These are phyloP conservation scores for Drosophila dives DNA, from an alignment of 2,888 invertebrate species.

Conservation along the genomic window DNA sequence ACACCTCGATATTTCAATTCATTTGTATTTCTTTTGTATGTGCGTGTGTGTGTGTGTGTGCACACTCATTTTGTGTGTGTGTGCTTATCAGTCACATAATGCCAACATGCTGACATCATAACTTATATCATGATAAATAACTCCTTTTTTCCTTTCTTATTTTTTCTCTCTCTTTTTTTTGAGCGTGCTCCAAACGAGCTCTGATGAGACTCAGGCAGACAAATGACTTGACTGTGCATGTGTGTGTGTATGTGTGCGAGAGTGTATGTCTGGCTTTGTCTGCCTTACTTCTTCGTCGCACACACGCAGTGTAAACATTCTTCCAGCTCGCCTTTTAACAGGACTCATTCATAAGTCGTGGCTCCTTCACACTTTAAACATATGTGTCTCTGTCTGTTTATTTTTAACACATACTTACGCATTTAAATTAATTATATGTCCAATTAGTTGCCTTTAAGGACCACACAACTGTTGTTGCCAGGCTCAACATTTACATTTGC, in stretches of 20 bases:
- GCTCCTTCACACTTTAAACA: constrained; percentile 11
- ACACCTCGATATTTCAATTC: constrained; percentile 80
- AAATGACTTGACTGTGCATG: constrained; percentile 68
- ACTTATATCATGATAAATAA: constrained; percentile 81
- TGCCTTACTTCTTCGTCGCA: constrained; percentile 51
- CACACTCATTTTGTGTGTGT: constrained; percentile 50
- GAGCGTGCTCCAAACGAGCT: constrained; percentile 25
- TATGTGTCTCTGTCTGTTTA: not conserved
- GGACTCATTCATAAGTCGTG: constrained; percentile 39
- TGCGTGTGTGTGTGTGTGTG: constrained; percentile 16
- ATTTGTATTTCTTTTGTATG: constrained; percentile 59
- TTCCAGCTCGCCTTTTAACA: constrained; percentile 41
- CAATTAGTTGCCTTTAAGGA: constrained; percentile 11
- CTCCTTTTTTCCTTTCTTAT: constrained; percentile 47
- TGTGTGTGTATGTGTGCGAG: constrained; percentile 31
- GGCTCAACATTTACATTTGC: not conserved
- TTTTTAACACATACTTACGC: not conserved
- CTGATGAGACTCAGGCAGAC: constrained; percentile 66
- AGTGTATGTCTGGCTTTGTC: constrained; percentile 42
- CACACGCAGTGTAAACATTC: constrained; percentile 59
- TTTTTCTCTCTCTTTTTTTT: constrained; percentile 38
- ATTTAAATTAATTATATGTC: constrained; percentile 22
- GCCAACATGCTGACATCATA: constrained; percentile 78
- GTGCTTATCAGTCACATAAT: constrained; percentile 78
- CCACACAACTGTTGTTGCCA: constrained; percentile 25